Percentiles rank a stretch among this genome's conserved stretches.
These are phyloP conservation scores for Homalodisca vitripennis DNA, from an alignment of 1,140 invertebrate genomes.

Conservation along the genomic window DNA sequence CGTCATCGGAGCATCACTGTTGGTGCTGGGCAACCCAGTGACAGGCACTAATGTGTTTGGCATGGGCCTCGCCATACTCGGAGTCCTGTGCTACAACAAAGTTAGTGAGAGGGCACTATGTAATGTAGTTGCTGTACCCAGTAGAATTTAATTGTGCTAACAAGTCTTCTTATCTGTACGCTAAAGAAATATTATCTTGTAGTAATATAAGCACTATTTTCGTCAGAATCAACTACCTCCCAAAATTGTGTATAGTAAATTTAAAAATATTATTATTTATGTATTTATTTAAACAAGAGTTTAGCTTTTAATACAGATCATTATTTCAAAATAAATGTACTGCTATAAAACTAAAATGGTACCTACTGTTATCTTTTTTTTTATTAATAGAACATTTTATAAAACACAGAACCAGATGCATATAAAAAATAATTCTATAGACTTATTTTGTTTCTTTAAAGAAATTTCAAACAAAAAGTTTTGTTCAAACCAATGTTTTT, in stretches of 20 bases:
- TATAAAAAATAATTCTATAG: too few species aligned
- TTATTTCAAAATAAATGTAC: too few species aligned
- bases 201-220: conserved; percentile 6
- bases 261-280: neutral
- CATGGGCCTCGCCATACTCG: conserved; percentile 87
- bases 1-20: conserved; percentile 85
- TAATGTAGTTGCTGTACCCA: neutral
- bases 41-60: conserved; percentile 84
- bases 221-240: neutral
- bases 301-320: too few species aligned
- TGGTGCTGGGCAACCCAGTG: conserved; percentile 90
- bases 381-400: too few species aligned
- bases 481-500: too few species aligned
- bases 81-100: conserved; percentile 89
- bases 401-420: too few species aligned
- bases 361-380: too few species aligned
- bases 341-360: too few species aligned
- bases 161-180: conserved; percentile 7
- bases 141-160: conserved; percentile 3
- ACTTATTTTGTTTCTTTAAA: too few species aligned
- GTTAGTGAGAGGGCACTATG: conserved; percentile 44
- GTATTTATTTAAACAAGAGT: neutral
- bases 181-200: conserved; percentile 26
- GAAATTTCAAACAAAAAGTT: too few species aligned
- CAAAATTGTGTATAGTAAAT: conserved; percentile 1